phyloP scores from a whole-genome alignment of 2,113 vertebrate genomes.

The Strix uralensis region DNA sequence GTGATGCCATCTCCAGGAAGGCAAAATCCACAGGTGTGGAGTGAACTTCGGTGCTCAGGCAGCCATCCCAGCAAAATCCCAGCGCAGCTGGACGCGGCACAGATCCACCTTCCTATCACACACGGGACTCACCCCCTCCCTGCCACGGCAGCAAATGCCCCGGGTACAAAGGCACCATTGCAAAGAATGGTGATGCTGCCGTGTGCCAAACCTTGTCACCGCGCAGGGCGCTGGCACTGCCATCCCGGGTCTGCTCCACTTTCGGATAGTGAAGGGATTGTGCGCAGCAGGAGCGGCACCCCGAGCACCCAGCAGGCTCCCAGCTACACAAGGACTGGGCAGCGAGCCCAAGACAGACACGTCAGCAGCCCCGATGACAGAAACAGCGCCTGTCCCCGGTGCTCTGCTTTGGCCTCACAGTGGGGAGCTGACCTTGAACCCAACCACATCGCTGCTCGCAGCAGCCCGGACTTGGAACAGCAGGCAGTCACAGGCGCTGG shows the following conservation, averaged over 20 bases:
- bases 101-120: neutral
- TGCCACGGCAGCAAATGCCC: neutral
- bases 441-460: neutral
- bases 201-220: neutral
- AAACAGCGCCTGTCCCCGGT: rapidly evolving
- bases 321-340: rapidly evolving
- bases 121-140: rapidly evolving
- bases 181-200: rapidly evolving
- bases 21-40: neutral
- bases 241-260: rapidly evolving
- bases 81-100: rapidly evolving
- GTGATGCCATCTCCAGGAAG: neutral
- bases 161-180: neutral
- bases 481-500: rapidly evolving
- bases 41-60: neutral
- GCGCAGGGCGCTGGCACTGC: rapidly evolving
- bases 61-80: neutral
- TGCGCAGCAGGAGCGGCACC: neutral
- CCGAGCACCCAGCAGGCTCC: rapidly evolving
- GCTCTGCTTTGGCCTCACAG: neutral
- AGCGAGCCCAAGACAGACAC: neutral
- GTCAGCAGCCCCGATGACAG: rapidly evolving
- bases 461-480: neutral
- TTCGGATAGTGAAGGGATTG: neutral
- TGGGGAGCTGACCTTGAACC: neutral